Percentiles rank a stretch among this genome's conserved stretches.
These are phyloP conservation scores for Cynodonichthys magdalenae DNA, from an alignment of 2,797 vertebrate species.

Conservation along the genomic window DNA sequence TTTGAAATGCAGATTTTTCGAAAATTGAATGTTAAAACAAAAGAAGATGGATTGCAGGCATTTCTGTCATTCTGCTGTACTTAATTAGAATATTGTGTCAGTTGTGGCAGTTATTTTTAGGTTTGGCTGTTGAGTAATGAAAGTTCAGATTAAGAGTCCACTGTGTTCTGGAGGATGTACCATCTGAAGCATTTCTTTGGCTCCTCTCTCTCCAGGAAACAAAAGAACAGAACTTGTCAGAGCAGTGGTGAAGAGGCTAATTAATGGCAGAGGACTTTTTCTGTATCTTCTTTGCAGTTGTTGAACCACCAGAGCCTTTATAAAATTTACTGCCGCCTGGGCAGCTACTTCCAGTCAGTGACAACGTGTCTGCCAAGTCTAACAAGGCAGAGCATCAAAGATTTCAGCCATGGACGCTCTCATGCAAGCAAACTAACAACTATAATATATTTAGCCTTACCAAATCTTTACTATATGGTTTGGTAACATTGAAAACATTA, in stretches of 20 bases:
- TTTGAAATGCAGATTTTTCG: background rate
- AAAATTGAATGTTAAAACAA: no score
- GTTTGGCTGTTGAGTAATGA: no score
- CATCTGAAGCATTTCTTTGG: conserved; percentile 60
- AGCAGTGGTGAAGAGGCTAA: conserved; percentile 48
- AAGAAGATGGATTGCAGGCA: conserved; percentile 12
- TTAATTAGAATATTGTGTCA: no score
- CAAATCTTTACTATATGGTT: no score
- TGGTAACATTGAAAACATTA: no score
- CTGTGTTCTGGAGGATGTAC: conserved; percentile 53
- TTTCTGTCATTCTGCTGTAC: conserved; percentile 7
- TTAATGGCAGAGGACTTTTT: conserved; percentile 48
- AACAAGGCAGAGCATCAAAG: conserved; percentile 28
- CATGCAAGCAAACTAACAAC: conserved; percentile 6
- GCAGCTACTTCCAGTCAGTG: conserved; percentile 52
- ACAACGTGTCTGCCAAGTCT: conserved; percentile 43
- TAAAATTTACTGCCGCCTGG: conserved; percentile 41
- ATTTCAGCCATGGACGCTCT: conserved; percentile 7
- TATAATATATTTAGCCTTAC: no score
- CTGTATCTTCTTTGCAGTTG: conserved; percentile 40
- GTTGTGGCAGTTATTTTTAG: no score
- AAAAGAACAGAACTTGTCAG: conserved; percentile 55
- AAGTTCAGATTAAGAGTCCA: conserved; percentile 36
- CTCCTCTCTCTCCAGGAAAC: conserved; percentile 67
- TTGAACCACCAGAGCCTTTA: conserved; percentile 13